Conservation (phyloP, 2,888 invertebrate species). For the Cantharis flavilabris region DNA sequence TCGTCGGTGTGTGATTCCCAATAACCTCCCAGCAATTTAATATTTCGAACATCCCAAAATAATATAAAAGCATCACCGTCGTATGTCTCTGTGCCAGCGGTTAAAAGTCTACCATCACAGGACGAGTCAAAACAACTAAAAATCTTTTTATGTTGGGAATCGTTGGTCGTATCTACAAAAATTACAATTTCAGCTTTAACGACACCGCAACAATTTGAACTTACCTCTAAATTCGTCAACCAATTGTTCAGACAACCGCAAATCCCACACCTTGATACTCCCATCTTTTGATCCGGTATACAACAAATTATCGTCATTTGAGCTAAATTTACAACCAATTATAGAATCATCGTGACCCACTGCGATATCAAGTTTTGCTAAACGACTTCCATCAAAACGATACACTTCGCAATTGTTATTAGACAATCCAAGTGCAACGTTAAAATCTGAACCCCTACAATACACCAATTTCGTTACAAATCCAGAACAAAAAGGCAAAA, state of each 20-base stretch:
- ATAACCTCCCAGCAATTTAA: constrained; percentile 73
- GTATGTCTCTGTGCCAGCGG: constrained; percentile 74
- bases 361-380: constrained; percentile 52
- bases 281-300: constrained; percentile 65
- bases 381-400: constrained; percentile 52
- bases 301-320: constrained; percentile 61
- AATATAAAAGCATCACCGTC: constrained; percentile 74
- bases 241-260: constrained; percentile 58
- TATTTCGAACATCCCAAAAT: constrained; percentile 78
- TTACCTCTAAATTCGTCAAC: constrained; percentile 56
- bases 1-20: constrained; percentile 85
- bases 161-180: neutral
- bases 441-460: constrained; percentile 49
- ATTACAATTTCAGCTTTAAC: neutral
- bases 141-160: neutral
- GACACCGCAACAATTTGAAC: neutral
- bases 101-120: constrained; percentile 69
- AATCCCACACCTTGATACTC: constrained; percentile 66
- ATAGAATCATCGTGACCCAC: constrained; percentile 57
- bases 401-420: constrained; percentile 58
- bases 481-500: neutral
- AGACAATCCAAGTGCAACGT: constrained; percentile 59
- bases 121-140: constrained; percentile 73
- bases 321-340: constrained; percentile 64
- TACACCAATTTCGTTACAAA: neutral